These are phyloP conservation scores for Lycodopsis pacificus DNA, from an alignment of 2,797 vertebrate genomes.

Conservation along the genomic window DNA sequence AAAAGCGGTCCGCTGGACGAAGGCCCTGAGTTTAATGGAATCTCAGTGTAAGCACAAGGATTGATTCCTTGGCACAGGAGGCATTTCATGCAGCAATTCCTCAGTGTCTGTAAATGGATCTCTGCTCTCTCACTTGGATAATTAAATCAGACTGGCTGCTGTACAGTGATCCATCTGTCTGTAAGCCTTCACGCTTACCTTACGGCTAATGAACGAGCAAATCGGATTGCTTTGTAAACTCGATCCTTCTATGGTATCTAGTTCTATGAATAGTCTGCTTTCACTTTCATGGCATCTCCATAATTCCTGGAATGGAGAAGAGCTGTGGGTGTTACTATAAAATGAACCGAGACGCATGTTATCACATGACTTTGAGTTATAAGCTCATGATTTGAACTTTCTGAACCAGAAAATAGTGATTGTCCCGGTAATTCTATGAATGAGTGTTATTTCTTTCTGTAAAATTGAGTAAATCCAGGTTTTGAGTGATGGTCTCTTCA, in stretches of 20 bases:
- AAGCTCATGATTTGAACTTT: not conserved
- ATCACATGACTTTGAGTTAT: not conserved
- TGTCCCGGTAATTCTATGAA: not conserved
- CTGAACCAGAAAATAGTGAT: not conserved
- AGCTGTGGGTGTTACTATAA: not conserved
- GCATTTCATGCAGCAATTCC: slow-evolving; percentile 13
- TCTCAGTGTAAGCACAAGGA: slow-evolving; percentile 6
- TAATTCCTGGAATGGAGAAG: slow-evolving; percentile 16
- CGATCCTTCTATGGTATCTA: slow-evolving; percentile 41
- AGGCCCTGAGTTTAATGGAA: not conserved
- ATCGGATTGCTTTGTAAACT: slow-evolving; percentile 30
- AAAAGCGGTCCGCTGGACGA: too few species aligned
- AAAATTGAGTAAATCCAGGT: not conserved
- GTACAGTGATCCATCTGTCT: slow-evolving; percentile 42
- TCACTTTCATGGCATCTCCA: not conserved
- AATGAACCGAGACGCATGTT: not conserved
- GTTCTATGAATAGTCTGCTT: slow-evolving; percentile 25
- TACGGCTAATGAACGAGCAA: slow-evolving; percentile 40
- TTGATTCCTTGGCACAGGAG: slow-evolving; percentile 34
- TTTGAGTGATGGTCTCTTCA: not conserved
- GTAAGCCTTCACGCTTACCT: slow-evolving; percentile 51
- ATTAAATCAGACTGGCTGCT: slow-evolving; percentile 55
- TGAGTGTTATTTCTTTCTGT: not conserved
- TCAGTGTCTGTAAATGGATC: slow-evolving; percentile 40
- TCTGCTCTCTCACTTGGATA: slow-evolving; percentile 53